These are phyloP conservation scores for Pycnomerus fuliginosus DNA, from an alignment of 2,888 invertebrate genomes.

Conservation along the genomic window DNA sequence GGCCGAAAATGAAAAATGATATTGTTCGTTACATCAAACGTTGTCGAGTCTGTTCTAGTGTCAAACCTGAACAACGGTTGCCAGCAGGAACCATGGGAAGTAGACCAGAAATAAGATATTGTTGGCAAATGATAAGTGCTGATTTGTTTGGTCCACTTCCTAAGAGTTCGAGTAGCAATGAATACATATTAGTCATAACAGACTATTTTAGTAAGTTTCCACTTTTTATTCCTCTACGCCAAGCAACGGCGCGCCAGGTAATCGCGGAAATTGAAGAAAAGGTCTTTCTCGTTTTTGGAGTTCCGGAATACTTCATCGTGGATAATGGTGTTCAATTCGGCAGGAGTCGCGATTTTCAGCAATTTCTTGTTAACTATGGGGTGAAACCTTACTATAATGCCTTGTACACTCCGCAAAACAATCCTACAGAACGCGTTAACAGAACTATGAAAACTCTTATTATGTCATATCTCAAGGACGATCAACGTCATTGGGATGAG, in stretches of 20 bases:
- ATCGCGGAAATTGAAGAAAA: constrained; percentile 24
- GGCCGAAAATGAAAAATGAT: constrained; percentile 15
- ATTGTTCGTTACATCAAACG: constrained; percentile 8
- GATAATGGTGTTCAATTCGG: constrained; percentile 37
- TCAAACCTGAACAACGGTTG: constrained; percentile 14
- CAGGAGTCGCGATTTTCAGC: constrained; percentile 12
- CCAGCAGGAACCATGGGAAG: constrained; percentile 16
- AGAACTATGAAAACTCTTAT: constrained; percentile 39
- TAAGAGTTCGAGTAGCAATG: constrained; percentile 12
- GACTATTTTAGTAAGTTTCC: constrained; percentile 31
- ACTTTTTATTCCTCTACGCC: constrained; percentile 28
- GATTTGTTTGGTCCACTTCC: constrained; percentile 27
- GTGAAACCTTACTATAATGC: constrained; percentile 27
- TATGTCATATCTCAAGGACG: constrained; percentile 27
- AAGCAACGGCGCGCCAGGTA: constrained; percentile 23
- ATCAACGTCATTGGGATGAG: constrained; percentile 32
- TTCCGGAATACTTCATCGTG: constrained; percentile 28
- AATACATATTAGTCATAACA: constrained; percentile 23
- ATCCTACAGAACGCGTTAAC: constrained; percentile 39
- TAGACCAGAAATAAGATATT: constrained; percentile 4
- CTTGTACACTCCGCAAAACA: constrained; percentile 37
- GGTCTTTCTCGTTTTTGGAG: constrained; percentile 33
- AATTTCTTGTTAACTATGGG: constrained; percentile 18
- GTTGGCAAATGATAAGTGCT: constrained; percentile 23
- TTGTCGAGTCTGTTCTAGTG: constrained; percentile 7